Percentiles rank a stretch among this genome's conserved stretches.
phyloP scores from a whole-genome alignment of 2,888 invertebrate genomes.

The Macroteleia sp. region DNA sequence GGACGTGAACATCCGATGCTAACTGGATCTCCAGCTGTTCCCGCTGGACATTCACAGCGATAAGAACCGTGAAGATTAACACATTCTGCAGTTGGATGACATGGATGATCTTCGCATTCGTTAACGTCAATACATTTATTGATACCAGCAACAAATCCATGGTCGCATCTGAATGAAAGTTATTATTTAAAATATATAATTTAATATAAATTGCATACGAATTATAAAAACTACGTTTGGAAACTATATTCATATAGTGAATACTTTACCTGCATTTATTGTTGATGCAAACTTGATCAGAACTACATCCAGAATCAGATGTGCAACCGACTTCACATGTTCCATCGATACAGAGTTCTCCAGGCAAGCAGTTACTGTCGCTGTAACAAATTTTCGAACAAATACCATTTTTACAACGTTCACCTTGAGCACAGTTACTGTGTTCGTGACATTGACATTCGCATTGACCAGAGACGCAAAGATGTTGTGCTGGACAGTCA shows the following conservation, averaged over 20 bases:
- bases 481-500: constrained; percentile 91
- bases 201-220: too few relatives aligned
- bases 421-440: constrained; percentile 91
- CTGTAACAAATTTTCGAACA: constrained; percentile 95
- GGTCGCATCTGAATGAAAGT: constrained; percentile 86
- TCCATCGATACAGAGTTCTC: constrained; percentile 93
- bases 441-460: constrained; percentile 91
- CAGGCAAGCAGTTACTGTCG: constrained; percentile 94
- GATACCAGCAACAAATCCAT: constrained; percentile 90
- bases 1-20: constrained; percentile 89
- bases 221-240: too few relatives aligned
- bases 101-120: constrained; percentile 91
- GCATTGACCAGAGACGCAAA: constrained; percentile 91
- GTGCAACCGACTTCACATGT: constrained; percentile 93
- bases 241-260: too few relatives aligned
- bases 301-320: constrained; percentile 91
- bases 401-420: constrained; percentile 90
- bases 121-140: constrained; percentile 91
- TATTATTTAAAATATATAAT: neutral
- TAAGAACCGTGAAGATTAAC: constrained; percentile 92
- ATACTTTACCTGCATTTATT: constrained; percentile 87
- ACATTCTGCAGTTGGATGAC: constrained; percentile 92
- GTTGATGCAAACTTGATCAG: constrained; percentile 90
- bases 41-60: constrained; percentile 91
- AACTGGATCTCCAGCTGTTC: constrained; percentile 91